Evolutionary conservation across 1,140 invertebrate species (phyloP), one percentile per base, ranked within the genome.

Genomic region (Ericerus pela): DNA sequence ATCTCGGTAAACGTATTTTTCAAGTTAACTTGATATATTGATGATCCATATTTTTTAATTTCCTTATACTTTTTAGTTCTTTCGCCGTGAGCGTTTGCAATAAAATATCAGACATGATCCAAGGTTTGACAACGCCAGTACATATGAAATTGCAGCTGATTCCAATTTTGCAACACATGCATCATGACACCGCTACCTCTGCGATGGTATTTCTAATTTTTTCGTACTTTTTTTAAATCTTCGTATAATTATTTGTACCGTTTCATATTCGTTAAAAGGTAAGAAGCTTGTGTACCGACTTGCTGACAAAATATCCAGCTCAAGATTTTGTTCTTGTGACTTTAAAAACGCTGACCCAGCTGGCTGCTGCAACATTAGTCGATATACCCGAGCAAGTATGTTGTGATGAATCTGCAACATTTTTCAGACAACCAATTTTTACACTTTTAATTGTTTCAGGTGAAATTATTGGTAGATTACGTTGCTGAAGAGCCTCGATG

Each of bases 21-120:
- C 11, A 14, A 20, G 26, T 28, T 24, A 12, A 11, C 47, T 43
- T 16, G 12, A 43, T 26, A 28, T 14, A 12, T 41, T 27, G 30
- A 41, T 51, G 16, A 22, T 10, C 16, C 26, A 6, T 20, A 43
- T 43, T 24, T 10, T 47, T 52, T 52, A 28, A 22, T 8, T 14
- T 52, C 18, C 20, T 24, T 18, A 33, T 43, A 6, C 28, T 29
- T 24, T 76, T 54, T 63, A 88, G 85, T 69, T 78, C 84, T 30
- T 97, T 96, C 78, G 90, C 93, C n/a, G 81, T 90, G 8, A 91
- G 86, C 52, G 95, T 96, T 81, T 96, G 91, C 65, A 87, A 86
- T 61, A 95, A 95, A 72, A 82, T 97, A 47, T 87, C 88, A 1
- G 83, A 92, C 57, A 96, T 96, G 91, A 93, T 96, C 61, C 81